These are phyloP conservation scores for Anagyrus pseudococci DNA, from an alignment of 2,888 invertebrate species.

Conservation along the genomic window DNA sequence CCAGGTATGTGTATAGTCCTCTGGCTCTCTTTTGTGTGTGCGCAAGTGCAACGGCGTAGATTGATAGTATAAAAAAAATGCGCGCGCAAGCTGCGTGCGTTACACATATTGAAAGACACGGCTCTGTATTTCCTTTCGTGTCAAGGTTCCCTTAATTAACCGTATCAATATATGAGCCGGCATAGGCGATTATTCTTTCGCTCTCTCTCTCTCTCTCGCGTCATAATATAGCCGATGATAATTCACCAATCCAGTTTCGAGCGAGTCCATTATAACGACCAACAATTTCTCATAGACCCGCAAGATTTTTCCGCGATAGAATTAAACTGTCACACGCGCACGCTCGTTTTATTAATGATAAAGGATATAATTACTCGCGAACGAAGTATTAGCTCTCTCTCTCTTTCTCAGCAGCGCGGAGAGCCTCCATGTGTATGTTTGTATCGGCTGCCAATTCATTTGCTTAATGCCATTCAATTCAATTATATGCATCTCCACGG, in stretches of 20 bases:
- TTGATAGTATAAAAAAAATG: background rate
- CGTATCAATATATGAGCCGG: background rate
- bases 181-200: background rate
- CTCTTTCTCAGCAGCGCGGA: background rate
- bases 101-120: background rate
- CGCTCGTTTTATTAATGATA: slow-evolving; percentile 31
- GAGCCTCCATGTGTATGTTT: background rate
- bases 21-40: too few relatives aligned
- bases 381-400: background rate
- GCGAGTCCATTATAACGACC: slow-evolving; percentile 13
- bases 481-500: slow-evolving; percentile 3
- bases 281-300: slow-evolving; percentile 19
- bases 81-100: background rate
- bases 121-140: too few relatives aligned
- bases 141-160: too few relatives aligned
- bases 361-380: slow-evolving; percentile 24
- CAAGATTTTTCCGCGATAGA: slow-evolving; percentile 17
- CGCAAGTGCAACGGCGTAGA: background rate
- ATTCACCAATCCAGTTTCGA: slow-evolving; percentile 30
- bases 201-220: too few relatives aligned
- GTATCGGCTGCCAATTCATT: slow-evolving; percentile 4
- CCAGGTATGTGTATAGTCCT: too few relatives aligned
- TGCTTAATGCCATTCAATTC: slow-evolving; percentile 18
- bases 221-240: background rate
- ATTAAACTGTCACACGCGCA: slow-evolving; percentile 25